Evolutionary conservation across 1,140 invertebrate genomes (phyloP).

Genomic region (Papilio aristodemus): DNA sequence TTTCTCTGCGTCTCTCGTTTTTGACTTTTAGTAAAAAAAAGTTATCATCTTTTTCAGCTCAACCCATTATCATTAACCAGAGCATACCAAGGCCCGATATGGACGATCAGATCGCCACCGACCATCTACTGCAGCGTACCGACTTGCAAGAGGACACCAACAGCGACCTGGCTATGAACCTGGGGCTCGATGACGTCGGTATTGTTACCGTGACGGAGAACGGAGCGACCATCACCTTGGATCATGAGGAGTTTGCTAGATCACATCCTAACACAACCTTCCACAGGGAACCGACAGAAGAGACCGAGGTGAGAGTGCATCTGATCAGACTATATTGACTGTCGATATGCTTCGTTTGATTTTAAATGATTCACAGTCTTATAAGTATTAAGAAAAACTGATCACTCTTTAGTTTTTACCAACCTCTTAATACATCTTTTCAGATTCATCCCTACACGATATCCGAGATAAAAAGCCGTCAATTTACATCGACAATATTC

Average conservation of each 20-base stretch:
- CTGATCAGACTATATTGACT: neutral
- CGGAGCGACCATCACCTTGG: constrained; percentile 60
- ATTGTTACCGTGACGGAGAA: constrained; percentile 70
- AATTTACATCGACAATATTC: constrained; percentile 75
- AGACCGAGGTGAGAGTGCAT: constrained; percentile 50
- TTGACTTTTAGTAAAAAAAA: no score
- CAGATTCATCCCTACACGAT: constrained; percentile 71
- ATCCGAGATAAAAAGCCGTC: constrained; percentile 61
- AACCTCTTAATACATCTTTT: constrained; percentile 34
- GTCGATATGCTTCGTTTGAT: neutral
- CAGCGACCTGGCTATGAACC: constrained; percentile 50
- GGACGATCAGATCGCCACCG: constrained; percentile 67
- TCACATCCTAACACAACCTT: constrained; percentile 78
- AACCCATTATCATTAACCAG: constrained; percentile 54
- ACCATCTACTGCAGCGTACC: constrained; percentile 52
- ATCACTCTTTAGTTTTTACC: neutral
- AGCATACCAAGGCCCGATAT: constrained; percentile 64
- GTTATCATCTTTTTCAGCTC: constrained; percentile 53
- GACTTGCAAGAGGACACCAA: constrained; percentile 45
- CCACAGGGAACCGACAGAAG: constrained; percentile 70
- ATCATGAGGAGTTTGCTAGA: constrained; percentile 73
- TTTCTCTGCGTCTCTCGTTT: no score
- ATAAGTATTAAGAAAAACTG: no score
- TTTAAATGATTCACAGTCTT: no score
- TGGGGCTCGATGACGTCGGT: constrained; percentile 62